These are phyloP conservation scores for Luffia ferchaultella DNA, from an alignment of 2,888 invertebrate genomes.

Conservation along the genomic window DNA sequence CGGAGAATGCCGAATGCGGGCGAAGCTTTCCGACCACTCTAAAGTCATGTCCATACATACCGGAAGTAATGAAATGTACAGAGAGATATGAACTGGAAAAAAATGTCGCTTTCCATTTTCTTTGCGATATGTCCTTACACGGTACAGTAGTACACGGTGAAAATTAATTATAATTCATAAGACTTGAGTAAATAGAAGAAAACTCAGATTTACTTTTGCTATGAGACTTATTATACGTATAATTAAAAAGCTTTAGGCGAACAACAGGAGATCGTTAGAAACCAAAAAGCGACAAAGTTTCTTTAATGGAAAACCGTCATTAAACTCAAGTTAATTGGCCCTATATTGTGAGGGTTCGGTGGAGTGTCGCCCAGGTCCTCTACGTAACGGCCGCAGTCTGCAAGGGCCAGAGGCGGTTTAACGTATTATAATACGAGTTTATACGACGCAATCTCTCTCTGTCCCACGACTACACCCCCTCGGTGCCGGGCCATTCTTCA, in stretches of 20 bases:
- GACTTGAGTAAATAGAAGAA: too few relatives aligned
- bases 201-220: too few relatives aligned
- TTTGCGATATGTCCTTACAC: conserved; percentile 45
- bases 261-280: conserved; percentile 3
- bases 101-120: conserved; percentile 59
- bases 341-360: conserved; percentile 32
- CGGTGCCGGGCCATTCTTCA: conserved; percentile 26
- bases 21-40: conserved; percentile 33
- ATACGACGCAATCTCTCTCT: conserved; percentile 26
- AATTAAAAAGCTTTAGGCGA: too few relatives aligned
- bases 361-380: conserved; percentile 27
- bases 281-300: conserved; percentile 23
- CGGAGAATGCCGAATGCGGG: conserved; percentile 30
- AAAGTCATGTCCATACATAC: conserved; percentile 45
- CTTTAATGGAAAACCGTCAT: conserved; percentile 39
- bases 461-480: conserved; percentile 24
- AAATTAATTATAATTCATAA: conserved; percentile 5
- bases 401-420: conserved; percentile 44
- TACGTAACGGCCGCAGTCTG: conserved; percentile 32
- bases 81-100: conserved; percentile 64
- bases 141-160: conserved; percentile 16
- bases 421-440: conserved; percentile 46
- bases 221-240: too few relatives aligned
- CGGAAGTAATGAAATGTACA: conserved; percentile 65
- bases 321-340: conserved; percentile 44